Evolutionary conservation across 1,140 invertebrate species (phyloP).

Genomic region (Nebria ingens): DNA sequence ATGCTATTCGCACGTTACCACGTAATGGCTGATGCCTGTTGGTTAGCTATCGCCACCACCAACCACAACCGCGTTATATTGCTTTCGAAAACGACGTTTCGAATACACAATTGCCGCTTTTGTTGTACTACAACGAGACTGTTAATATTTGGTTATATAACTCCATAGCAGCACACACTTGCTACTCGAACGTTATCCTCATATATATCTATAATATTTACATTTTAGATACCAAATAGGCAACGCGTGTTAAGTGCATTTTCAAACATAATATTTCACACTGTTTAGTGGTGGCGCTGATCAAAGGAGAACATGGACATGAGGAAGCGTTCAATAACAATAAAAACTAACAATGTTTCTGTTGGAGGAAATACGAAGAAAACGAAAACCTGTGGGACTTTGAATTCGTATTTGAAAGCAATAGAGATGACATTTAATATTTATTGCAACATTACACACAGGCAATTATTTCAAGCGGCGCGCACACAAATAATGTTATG

Average conservation of each 20-base stretch:
- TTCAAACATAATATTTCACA: not conserved
- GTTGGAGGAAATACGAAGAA: not conserved
- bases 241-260: not conserved
- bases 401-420: too few relatives aligned
- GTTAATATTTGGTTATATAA: too few relatives aligned
- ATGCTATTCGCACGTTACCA: conserved; percentile 15
- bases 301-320: not conserved
- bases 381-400: too few relatives aligned
- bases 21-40: not conserved
- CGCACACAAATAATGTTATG: not conserved
- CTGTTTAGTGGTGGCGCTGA: too few relatives aligned
- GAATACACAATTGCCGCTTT: conserved; percentile 2
- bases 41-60: not conserved
- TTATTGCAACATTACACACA: conserved; percentile 2
- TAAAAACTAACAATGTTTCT: not conserved
- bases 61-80: not conserved
- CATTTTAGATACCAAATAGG: too few relatives aligned
- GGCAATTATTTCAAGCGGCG: conserved; percentile 4
- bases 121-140: not conserved
- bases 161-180: too few relatives aligned
- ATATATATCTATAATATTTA: too few relatives aligned
- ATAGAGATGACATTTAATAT: conserved; percentile 1
- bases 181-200: too few relatives aligned
- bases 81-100: not conserved
- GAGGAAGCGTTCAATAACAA: not conserved